phyloP scores from a whole-genome alignment of 2,888 invertebrate genomes.

The Xestoiulus laeticollis region DNA sequence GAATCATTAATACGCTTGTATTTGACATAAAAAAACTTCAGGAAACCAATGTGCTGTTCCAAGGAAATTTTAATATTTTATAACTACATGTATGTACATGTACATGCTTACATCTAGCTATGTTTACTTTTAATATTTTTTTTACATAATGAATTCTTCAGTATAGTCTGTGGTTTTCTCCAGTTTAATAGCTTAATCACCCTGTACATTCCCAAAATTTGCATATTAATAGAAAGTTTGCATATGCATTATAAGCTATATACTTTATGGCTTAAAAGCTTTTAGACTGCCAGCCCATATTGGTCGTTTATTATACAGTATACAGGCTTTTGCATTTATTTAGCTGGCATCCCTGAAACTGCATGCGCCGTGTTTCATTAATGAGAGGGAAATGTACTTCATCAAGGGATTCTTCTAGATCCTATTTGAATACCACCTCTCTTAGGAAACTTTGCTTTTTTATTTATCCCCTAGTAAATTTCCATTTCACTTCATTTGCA shows the following conservation, averaged over 20 bases:
- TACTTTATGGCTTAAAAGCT: conserved; percentile 26
- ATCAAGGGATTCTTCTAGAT: not conserved
- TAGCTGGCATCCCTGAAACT: not conserved
- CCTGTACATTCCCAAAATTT: not conserved
- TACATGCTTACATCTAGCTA: too few relatives aligned
- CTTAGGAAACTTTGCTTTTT: not conserved
- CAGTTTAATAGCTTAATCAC: not conserved
- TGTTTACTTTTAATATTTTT: too few relatives aligned
- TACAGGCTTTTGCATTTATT: not conserved
- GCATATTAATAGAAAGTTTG: not conserved
- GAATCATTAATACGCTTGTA: too few relatives aligned
- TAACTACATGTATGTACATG: too few relatives aligned
- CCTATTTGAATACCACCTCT: not conserved
- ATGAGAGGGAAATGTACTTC: conserved; percentile 26
- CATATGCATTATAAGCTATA: not conserved
- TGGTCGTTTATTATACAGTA: not conserved
- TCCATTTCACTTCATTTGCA: conserved; percentile 31
- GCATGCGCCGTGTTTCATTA: not conserved
- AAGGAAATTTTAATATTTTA: too few relatives aligned
- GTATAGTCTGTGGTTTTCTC: too few relatives aligned
- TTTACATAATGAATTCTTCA: too few relatives aligned
- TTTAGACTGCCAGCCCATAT: conserved; percentile 11
- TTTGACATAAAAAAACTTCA: too few relatives aligned
- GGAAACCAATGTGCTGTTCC: too few relatives aligned
- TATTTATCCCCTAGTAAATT: conserved; percentile 26